These are phyloP conservation scores for Diplazon laetatorius DNA, from an alignment of 2,888 invertebrate species.

Conservation along the genomic window DNA sequence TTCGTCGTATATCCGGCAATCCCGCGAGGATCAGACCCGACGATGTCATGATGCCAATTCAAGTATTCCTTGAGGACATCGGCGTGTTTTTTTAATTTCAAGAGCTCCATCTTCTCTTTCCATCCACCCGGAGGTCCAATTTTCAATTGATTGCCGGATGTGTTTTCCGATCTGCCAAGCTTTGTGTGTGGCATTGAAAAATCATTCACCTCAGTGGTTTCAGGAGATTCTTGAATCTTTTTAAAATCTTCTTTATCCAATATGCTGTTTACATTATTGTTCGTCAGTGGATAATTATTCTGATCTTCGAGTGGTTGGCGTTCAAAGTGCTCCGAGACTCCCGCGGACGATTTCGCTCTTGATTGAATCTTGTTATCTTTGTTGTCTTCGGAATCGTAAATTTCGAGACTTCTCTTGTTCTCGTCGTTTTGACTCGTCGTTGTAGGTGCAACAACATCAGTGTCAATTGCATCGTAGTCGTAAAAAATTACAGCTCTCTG, in stretches of 20 bases:
- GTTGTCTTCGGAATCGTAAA: not conserved
- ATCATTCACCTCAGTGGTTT: not conserved
- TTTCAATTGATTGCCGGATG: constrained; percentile 14
- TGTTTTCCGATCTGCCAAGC: not conserved
- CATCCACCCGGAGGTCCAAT: constrained; percentile 57
- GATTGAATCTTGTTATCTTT: not conserved
- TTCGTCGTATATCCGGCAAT: constrained; percentile 51
- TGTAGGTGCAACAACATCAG: not conserved
- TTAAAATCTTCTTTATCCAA: not conserved
- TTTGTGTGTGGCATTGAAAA: not conserved
- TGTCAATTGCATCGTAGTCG: constrained; percentile 45
- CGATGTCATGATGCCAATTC: constrained; percentile 63
- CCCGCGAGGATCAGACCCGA: constrained; percentile 34
- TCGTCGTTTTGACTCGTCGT: constrained; percentile 8
- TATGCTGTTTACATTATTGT: not conserved
- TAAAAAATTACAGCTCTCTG: constrained; percentile 42
- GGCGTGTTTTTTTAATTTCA: constrained; percentile 67
- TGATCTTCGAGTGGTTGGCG: not conserved
- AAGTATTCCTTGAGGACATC: constrained; percentile 67
- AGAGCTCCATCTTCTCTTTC: constrained; percentile 66
- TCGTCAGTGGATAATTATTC: not conserved
- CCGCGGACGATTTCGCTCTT: not conserved
- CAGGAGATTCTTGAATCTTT: not conserved
- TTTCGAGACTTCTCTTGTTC: constrained; percentile 31
- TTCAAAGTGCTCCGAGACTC: not conserved